phyloP scores from a whole-genome alignment of 1,140 invertebrate genomes.

The Drosophila quadrilineata region DNA sequence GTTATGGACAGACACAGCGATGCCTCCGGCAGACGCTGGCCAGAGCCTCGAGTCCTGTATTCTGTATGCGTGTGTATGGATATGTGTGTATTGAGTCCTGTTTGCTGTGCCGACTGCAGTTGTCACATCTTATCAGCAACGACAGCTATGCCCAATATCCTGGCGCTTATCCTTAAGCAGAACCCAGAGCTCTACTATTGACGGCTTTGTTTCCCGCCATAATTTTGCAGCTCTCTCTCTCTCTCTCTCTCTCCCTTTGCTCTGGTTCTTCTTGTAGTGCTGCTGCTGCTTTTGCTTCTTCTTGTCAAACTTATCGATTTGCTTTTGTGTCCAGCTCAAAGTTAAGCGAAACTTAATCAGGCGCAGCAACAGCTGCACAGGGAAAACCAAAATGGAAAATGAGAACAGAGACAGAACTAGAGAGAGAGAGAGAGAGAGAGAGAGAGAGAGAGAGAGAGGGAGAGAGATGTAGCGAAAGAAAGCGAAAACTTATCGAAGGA shows the following conservation, averaged over 20 bases:
- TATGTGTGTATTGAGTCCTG: too few species aligned
- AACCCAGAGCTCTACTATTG: not conserved
- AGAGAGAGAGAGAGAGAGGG: not conserved
- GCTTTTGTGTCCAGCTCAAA: constrained; percentile 30
- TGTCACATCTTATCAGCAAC: constrained; percentile 41
- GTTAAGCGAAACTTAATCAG: constrained; percentile 62
- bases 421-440: not conserved
- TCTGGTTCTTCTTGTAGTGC: not conserved
- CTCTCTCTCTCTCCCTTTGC: not conserved
- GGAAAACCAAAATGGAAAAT: constrained; percentile 11
- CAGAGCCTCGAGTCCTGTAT: not conserved
- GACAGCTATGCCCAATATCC: not conserved
- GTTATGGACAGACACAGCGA: constrained; percentile 32
- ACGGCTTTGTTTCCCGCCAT: constrained; percentile 23
- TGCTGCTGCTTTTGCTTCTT: not conserved
- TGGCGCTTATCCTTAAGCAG: not conserved
- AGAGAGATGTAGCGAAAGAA: not conserved
- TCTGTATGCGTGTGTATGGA: too few species aligned
- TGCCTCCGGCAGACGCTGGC: not conserved
- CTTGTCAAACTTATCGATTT: constrained; percentile 55
- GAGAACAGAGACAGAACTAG: not conserved
- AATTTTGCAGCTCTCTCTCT: constrained; percentile 10
- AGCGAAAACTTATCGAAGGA: constrained; percentile 20
- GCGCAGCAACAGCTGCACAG: constrained; percentile 31
- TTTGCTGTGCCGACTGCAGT: constrained; percentile 27